Evolutionary conservation across 1,140 invertebrate species (phyloP).

Genomic region (Aradophagus sp.): DNA sequence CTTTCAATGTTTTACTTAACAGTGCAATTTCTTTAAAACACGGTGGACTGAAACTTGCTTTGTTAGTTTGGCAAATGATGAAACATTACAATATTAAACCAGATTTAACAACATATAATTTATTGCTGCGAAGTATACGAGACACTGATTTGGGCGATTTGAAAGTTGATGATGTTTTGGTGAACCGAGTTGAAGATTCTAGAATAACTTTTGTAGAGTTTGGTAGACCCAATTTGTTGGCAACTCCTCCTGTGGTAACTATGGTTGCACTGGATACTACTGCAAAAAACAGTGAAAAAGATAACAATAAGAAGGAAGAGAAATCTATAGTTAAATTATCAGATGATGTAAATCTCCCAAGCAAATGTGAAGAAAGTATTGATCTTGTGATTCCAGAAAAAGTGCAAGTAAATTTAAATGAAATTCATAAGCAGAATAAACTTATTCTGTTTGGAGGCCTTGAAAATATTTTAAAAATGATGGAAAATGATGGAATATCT

Average conservation of each 20-base stretch:
- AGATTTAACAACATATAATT: conserved; percentile 85
- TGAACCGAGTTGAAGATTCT: conserved; percentile 5
- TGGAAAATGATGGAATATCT: conserved; percentile 79
- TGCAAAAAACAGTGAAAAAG: conserved; percentile 17
- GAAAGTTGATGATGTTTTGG: conserved; percentile 75
- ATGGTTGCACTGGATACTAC: conserved; percentile 3
- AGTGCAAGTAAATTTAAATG: conserved; percentile 37
- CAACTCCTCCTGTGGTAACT: conserved; percentile 60
- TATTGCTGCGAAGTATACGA: conserved; percentile 84
- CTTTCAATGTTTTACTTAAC: conserved; percentile 87
- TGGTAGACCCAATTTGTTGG: conserved; percentile 62
- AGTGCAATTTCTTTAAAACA: conserved; percentile 86
- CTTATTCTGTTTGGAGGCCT: conserved; percentile 88
- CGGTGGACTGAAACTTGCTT: conserved; percentile 85
- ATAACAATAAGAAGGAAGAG: neutral
- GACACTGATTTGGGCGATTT: conserved; percentile 86
- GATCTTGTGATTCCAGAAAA: neutral
- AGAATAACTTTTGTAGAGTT: conserved; percentile 38
- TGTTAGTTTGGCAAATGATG: conserved; percentile 91
- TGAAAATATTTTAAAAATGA: conserved; percentile 82
- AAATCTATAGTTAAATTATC: conserved; percentile 9
- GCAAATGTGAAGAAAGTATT: neutral
- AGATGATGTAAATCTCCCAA: conserved; percentile 4
- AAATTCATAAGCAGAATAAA: conserved; percentile 75
- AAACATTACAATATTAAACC: conserved; percentile 79